Percentiles rank a stretch among this genome's conserved stretches.
These are phyloP conservation scores for Chromobotia macracanthus DNA, from an alignment of 2,797 vertebrate genomes.

Conservation along the genomic window DNA sequence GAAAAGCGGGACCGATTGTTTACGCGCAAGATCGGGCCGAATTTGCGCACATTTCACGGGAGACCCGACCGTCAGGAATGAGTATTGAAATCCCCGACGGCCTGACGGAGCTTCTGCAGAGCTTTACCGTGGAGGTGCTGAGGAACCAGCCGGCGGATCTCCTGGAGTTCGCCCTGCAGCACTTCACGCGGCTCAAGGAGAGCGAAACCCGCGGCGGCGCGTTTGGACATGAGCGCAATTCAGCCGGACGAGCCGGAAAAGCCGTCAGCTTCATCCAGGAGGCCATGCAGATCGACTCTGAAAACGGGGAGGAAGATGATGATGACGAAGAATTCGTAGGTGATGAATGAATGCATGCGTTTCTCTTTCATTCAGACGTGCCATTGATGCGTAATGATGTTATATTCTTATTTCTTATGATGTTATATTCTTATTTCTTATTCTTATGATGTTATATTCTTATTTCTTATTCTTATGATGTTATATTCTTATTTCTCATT, in stretches of 20 bases:
- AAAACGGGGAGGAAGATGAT: conserved; percentile 83
- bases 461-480: no score
- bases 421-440: no score
- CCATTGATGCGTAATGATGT: background rate
- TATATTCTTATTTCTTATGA: no score
- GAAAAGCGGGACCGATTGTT: background rate
- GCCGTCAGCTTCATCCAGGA: conserved; percentile 95
- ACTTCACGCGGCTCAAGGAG: conserved; percentile 93
- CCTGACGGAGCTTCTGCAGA: conserved; percentile 98
- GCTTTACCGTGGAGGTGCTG: conserved; percentile 98
- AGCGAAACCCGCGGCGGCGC: conserved; percentile 79
- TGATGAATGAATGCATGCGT: conserved; percentile 61
- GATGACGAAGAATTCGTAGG: conserved; percentile 87
- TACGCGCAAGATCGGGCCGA: conserved; percentile 53
- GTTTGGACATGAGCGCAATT: conserved; percentile 84
- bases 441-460: no score
- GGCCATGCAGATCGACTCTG: conserved; percentile 92
- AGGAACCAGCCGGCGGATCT: conserved; percentile 93
- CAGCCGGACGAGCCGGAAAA: conserved; percentile 78
- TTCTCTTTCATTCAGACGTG: background rate
- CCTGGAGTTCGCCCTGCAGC: conserved; percentile 95
- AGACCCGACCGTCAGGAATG: conserved; percentile 84
- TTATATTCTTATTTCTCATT: no score
- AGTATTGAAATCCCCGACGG: conserved; percentile 99
- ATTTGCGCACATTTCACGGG: conserved; percentile 71